Evolutionary conservation across 2,888 invertebrate species (phyloP).

Genomic region (Teleogryllus oceanicus): DNA sequence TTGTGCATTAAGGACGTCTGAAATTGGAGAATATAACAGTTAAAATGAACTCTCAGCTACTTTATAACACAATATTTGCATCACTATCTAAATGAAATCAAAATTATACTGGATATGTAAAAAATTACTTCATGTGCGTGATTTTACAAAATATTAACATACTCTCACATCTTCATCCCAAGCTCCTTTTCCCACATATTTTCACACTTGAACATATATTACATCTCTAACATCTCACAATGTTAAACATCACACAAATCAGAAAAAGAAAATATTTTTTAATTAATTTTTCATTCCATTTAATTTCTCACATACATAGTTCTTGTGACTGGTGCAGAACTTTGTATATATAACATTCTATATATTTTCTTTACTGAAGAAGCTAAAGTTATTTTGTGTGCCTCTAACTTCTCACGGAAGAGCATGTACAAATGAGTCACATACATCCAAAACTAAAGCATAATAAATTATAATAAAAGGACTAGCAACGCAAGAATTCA

Average conservation of each 20-base stretch:
- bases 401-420: constrained; percentile 2
- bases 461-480: constrained; percentile 4
- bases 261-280: background rate
- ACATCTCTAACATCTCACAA: no score
- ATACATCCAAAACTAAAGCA: constrained; percentile 11
- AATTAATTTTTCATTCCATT: background rate
- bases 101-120: constrained; percentile 10
- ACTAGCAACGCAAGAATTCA: constrained; percentile 9
- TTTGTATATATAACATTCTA: background rate
- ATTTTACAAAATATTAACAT: constrained; percentile 4
- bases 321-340: constrained; percentile 10
- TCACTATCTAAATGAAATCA: constrained; percentile 1
- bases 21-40: background rate
- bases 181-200: background rate
- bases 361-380: background rate
- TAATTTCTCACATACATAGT: background rate
- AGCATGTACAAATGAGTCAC: background rate
- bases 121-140: constrained; percentile 18
- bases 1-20: background rate
- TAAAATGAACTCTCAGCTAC: background rate
- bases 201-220: no score
- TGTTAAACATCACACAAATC: no score
- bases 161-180: background rate
- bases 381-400: background rate
- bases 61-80: constrained; percentile 4